Evolutionary conservation across 2,113 vertebrate species (phyloP), one percentile per base, ranked within the genome.

Genomic region (Burhinus oedicnemus): DNA sequence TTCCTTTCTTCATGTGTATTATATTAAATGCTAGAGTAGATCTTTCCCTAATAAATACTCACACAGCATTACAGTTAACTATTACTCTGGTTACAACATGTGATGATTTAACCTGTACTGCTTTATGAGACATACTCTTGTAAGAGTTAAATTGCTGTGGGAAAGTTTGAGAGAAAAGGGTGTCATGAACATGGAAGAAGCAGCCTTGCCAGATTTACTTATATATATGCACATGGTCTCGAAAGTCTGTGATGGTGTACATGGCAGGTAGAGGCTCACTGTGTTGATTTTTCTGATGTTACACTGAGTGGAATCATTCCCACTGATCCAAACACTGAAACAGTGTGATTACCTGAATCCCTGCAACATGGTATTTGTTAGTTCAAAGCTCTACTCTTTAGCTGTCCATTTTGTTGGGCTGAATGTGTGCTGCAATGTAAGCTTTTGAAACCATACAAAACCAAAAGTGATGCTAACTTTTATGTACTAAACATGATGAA

Each of bases 151-250:
- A 61, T 4, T 8, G 38, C n/a, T 77, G 21, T 6, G 23, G 36
- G 27, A 44, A 81, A 66, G 6, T 65, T 83, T 66, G 42, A 82
- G 27, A 90, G 22, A 40, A 62, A 55, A 58, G 4, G 7, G 3
- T 47, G 12, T 30, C 12, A 52, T 20, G 13, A 93, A 12, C 22
- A 54, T 21, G 14, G n/a, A 42, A 91, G 60, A 93, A 71, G 9
- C 11, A 89, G 8, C 21, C 32, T 87, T 74, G 7, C 1, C 27
- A 52, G 5, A 66, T 83, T 77, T 83, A 30, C 17, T 72, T 47
- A 4, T 5, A 14, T 5, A 14, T 9, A 26, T 2, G 22, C 18
- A 14, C 5, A 38, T 3, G 5, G 3, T 65, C 77, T 70, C 3
- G 1, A 77, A 61, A 77, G 16, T 10, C 22, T 61, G 2, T 20